Percentiles rank a stretch among this genome's conserved stretches.
phyloP scores from a whole-genome alignment of 92 coral and sea anemone species.

The Epizoanthus fatuus region DNA sequence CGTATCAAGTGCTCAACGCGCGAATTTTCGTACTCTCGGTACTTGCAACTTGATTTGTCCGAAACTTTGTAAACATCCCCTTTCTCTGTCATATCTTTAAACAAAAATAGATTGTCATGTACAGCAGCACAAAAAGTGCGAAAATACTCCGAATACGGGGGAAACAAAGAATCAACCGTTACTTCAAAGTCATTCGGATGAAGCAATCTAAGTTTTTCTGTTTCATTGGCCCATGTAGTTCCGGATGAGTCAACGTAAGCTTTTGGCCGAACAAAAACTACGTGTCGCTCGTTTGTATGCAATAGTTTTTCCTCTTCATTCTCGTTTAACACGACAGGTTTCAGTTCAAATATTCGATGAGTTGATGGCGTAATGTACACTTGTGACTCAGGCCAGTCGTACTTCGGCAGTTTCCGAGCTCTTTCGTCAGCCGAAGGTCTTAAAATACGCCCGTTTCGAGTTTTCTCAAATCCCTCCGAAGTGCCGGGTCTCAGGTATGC shows the following conservation, averaged over 20 bases:
- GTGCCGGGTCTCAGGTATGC: slow-evolving; percentile 53
- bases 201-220: not conserved
- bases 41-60: no score
- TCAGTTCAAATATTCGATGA: no score
- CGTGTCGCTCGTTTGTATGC: slow-evolving; percentile 34
- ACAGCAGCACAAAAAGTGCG: slow-evolving; percentile 39
- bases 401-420: slow-evolving; percentile 18
- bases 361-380: not conserved
- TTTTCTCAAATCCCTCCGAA: slow-evolving; percentile 40
- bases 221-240: slow-evolving; percentile 61
- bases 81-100: slow-evolving; percentile 33
- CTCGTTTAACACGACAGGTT: no score
- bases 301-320: no score
- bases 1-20: no score
- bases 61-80: slow-evolving; percentile 12
- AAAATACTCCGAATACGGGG: not conserved
- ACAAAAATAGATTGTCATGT: slow-evolving; percentile 31
- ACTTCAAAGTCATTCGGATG: slow-evolving; percentile 47
- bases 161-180: no score
- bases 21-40: no score
- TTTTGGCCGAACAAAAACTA: slow-evolving; percentile 41
- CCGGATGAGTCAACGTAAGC: slow-evolving; percentile 46
- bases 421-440: slow-evolving; percentile 16
- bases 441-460: not conserved
- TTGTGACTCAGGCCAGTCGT: slow-evolving; percentile 13